Percentiles rank a stretch among this genome's conserved stretches.
Evolutionary conservation across 2,888 invertebrate species (phyloP).

Genomic region (Nudaria mundana): DNA sequence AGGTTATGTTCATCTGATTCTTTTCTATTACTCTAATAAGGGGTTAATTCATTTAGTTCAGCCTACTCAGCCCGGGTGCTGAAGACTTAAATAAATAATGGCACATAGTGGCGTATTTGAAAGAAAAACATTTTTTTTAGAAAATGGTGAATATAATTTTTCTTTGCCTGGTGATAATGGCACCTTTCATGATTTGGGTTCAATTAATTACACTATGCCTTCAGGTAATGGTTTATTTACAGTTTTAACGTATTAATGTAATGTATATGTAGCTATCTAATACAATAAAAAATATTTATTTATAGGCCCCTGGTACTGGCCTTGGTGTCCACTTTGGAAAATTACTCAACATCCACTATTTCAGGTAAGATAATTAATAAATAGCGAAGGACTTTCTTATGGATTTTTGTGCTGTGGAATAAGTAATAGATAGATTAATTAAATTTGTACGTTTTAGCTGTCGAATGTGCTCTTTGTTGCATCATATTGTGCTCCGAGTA

Average conservation of each 20-base stretch:
- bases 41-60: neutral
- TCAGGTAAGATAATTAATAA: constrained; percentile 50
- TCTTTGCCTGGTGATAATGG: constrained; percentile 77
- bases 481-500: constrained; percentile 90
- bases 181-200: constrained; percentile 66
- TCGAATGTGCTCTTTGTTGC: constrained; percentile 90
- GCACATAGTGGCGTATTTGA: constrained; percentile 54
- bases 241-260: too few species aligned
- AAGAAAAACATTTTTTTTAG: constrained; percentile 61
- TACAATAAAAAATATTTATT: neutral
- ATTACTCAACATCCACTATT: constrained; percentile 86
- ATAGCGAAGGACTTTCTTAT: neutral
- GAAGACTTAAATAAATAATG: constrained; percentile 46
- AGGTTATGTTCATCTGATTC: neutral
- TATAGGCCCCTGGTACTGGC: constrained; percentile 83
- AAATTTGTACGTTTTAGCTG: too few species aligned
- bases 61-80: too few species aligned
- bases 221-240: constrained; percentile 58
- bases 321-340: constrained; percentile 88
- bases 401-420: too few species aligned
- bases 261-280: too few species aligned
- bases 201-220: constrained; percentile 71
- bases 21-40: neutral
- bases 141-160: constrained; percentile 72
- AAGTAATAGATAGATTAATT: too few species aligned